A percentile compares a stretch with the other conserved stretches of the same genome.
phyloP scores from a whole-genome alignment of 1,140 invertebrate species.

The Rhagoletis pomonella region DNA sequence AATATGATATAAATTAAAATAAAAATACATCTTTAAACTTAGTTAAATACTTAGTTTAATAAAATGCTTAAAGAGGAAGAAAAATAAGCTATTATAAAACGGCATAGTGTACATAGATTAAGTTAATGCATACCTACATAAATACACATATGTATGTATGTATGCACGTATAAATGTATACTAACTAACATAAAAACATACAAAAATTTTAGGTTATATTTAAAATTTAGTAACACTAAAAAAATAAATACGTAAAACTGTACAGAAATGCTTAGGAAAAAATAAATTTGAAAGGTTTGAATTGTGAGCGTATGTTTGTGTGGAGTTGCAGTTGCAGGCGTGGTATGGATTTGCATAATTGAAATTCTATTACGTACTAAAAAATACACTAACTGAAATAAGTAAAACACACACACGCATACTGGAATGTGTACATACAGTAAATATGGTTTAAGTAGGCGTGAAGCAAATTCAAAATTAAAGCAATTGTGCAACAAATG shows the following conservation, averaged over 20 bases:
- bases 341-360: too few species aligned
- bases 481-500: constrained; percentile 17
- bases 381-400: too few species aligned
- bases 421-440: constrained; percentile 8
- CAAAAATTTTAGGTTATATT: too few species aligned
- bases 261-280: too few species aligned
- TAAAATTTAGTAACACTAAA: too few species aligned
- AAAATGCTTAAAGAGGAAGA: not conserved
- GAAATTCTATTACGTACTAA: too few species aligned
- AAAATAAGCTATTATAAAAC: not conserved
- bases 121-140: not conserved
- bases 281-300: too few species aligned
- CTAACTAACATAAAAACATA: too few species aligned
- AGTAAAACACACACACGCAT: not conserved
- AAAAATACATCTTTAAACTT: not conserved
- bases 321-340: too few species aligned
- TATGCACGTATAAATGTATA: not conserved
- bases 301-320: too few species aligned
- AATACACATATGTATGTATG: not conserved
- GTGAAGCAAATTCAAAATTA: constrained; percentile 16
- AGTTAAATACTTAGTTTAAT: not conserved
- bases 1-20: not conserved
- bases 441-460: constrained; percentile 9
- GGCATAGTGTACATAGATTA: not conserved
- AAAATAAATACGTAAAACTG: too few species aligned